phyloP scores from a whole-genome alignment of 2,113 vertebrate genomes.

The Paradoxurus hermaphroditus region DNA sequence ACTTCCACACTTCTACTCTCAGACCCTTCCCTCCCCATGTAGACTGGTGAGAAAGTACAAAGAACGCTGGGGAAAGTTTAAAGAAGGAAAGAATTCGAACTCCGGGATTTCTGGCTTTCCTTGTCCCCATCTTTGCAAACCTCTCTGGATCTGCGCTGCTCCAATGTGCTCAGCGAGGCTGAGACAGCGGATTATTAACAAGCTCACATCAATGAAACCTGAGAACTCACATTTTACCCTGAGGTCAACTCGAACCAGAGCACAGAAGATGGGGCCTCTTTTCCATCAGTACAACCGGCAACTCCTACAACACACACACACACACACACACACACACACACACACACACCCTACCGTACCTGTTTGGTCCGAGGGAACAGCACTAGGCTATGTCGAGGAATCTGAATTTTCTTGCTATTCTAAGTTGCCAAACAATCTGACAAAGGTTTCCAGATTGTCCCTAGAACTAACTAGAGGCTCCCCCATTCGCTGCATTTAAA shows the following conservation, averaged over 20 bases:
- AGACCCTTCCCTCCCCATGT: neutral
- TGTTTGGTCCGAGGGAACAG: neutral
- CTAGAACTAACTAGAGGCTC: neutral
- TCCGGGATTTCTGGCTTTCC: neutral
- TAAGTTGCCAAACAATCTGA: neutral
- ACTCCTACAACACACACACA: neutral
- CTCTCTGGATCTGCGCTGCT: neutral
- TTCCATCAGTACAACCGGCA: neutral
- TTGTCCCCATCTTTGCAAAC: neutral
- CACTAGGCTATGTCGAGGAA: neutral
- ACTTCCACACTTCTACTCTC: too few relatives aligned
- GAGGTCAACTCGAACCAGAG: neutral
- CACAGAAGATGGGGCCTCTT: neutral
- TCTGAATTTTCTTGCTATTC: neutral
- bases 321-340: neutral
- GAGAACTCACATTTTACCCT: neutral
- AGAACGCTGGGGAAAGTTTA: neutral
- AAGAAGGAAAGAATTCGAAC: neutral
- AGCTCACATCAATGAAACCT: neutral
- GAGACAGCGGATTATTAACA: neutral
- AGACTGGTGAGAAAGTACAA: neutral
- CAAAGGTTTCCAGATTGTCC: neutral
- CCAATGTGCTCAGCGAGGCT: neutral
- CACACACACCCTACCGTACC: neutral
- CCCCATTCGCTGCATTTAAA: neutral